Evolutionary conservation across 2,888 invertebrate species (phyloP).

Genomic region (Adelognathus sp.): DNA sequence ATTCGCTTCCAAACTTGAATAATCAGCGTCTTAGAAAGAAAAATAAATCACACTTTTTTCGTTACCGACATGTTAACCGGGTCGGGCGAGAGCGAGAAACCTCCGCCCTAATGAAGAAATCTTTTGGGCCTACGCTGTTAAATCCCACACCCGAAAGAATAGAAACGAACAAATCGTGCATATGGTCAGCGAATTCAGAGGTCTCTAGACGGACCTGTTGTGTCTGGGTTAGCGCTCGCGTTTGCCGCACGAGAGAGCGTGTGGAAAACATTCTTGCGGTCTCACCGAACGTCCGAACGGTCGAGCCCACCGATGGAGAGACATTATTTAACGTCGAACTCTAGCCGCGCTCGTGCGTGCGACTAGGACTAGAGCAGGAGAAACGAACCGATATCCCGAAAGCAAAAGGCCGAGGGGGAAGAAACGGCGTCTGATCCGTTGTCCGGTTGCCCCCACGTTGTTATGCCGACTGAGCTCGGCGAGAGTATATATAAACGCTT

Average conservation of each 20-base stretch:
- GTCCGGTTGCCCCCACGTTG: conserved; percentile 9
- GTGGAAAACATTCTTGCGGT: conserved; percentile 60
- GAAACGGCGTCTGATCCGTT: neutral
- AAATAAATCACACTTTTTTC: too few species aligned
- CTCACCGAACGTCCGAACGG: conserved; percentile 68
- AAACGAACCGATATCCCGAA: conserved; percentile 56
- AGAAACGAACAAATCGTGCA: conserved; percentile 30
- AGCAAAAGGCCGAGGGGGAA: conserved; percentile 6
- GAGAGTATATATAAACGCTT: conserved; percentile 36
- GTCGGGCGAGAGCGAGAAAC: too few species aligned
- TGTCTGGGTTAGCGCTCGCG: conserved; percentile 37
- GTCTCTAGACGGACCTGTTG: conserved; percentile 43
- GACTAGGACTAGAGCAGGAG: conserved; percentile 29
- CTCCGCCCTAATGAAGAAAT: conserved; percentile 25
- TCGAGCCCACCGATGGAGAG: conserved; percentile 73
- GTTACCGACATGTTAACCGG: neutral
- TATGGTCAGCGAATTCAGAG: neutral
- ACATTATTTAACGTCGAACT: conserved; percentile 75
- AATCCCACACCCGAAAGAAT: neutral
- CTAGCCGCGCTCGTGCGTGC: conserved; percentile 60
- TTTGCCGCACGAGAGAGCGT: conserved; percentile 44
- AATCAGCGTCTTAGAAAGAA: too few species aligned
- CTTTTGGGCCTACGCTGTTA: neutral
- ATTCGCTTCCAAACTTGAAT: too few species aligned
- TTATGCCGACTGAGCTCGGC: neutral